Evolutionary conservation across 37 sponge, comb jelly and placozoan species (phyloP).

Genomic region (Diacarnus erythraeanus): DNA sequence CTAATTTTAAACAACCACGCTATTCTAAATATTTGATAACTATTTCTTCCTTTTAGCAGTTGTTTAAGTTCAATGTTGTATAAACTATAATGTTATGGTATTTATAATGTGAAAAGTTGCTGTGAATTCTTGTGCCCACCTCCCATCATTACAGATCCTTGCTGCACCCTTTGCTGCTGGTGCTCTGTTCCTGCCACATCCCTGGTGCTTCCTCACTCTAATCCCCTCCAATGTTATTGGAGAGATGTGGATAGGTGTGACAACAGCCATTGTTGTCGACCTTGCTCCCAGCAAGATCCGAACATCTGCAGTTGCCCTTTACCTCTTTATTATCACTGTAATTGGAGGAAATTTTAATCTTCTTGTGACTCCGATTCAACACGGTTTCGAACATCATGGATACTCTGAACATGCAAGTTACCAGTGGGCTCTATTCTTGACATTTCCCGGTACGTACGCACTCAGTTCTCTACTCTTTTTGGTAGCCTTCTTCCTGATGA

Average conservation of each 20-base stretch:
- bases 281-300: slow-evolving; percentile 47
- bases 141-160: slow-evolving; percentile 31
- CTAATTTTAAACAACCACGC: no score
- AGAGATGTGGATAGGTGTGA: slow-evolving; percentile 90
- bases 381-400: slow-evolving; percentile 6
- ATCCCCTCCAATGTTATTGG: slow-evolving; percentile 77
- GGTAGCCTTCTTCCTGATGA: slow-evolving; percentile 52
- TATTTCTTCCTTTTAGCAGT: no score
- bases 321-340: slow-evolving; percentile 80
- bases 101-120: not conserved
- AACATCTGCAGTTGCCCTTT: slow-evolving; percentile 58
- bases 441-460: slow-evolving; percentile 68
- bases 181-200: slow-evolving; percentile 64
- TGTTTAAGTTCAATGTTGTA: no score
- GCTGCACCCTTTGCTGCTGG: slow-evolving; percentile 84
- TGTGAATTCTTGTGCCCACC: not conserved
- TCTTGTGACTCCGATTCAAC: slow-evolving; percentile 49
- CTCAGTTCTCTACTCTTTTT: slow-evolving; percentile 68
- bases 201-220: slow-evolving; percentile 72
- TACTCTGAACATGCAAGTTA: not conserved
- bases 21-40: no score
- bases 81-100: no score
- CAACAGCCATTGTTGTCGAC: slow-evolving; percentile 74
- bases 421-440: slow-evolving; percentile 50
- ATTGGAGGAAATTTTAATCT: slow-evolving; percentile 81